phyloP scores from a whole-genome alignment of 2,797 vertebrate genomes.

The Dendrocincla tyrannina region DNA sequence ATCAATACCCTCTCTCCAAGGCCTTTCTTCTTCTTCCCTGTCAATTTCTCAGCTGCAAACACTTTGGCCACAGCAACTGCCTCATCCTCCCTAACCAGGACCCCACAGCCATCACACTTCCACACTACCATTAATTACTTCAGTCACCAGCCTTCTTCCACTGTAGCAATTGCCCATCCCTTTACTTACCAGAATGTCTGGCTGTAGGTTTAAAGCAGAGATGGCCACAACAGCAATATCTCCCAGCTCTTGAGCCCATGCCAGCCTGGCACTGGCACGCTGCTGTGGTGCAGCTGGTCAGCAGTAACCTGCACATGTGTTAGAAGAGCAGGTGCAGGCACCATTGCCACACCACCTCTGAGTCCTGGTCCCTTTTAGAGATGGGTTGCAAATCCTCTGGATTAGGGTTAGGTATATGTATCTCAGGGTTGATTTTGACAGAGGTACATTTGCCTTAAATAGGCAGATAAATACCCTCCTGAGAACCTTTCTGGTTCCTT shows the following conservation, averaged over 20 bases:
- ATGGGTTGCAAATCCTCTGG: neutral
- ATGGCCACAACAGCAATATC: neutral
- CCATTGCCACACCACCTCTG: neutral
- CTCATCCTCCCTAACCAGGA: neutral
- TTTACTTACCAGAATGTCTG: neutral
- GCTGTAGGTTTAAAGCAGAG: neutral
- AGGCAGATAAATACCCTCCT: neutral
- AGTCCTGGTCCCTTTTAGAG: neutral
- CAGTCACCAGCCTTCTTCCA: accelerated
- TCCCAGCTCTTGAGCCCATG: accelerated
- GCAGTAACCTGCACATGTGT: neutral
- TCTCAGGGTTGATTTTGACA: neutral
- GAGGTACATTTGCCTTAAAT: neutral
- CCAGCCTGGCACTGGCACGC: accelerated
- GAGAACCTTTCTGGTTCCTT: neutral
- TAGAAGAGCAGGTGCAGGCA: neutral
- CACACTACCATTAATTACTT: neutral
- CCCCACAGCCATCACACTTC: too few species aligned
- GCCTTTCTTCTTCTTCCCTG: neutral
- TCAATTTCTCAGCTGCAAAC: neutral
- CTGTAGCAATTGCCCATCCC: neutral
- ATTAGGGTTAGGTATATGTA: neutral
- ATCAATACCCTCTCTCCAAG: neutral
- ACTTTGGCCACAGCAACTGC: neutral
- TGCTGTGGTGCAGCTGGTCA: neutral